phyloP scores from a whole-genome alignment of 2,113 vertebrate species.

The Lanius ludovicianus region DNA sequence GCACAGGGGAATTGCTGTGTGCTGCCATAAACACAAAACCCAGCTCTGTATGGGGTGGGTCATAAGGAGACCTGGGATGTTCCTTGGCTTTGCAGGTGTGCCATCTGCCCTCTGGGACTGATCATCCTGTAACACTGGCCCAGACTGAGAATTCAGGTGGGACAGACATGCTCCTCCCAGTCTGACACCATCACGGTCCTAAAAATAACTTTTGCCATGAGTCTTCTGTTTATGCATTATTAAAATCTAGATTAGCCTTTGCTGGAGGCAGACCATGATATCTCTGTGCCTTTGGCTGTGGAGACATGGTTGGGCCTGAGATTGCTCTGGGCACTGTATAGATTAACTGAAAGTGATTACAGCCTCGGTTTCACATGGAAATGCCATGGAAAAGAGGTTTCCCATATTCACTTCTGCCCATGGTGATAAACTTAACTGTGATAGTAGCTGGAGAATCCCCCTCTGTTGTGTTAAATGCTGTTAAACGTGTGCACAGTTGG shows the following conservation, averaged over 20 bases:
- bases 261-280: background rate
- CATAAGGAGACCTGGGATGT: background rate
- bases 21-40: rapidly evolving
- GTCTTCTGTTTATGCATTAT: background rate
- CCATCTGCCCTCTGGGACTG: background rate
- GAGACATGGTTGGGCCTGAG: background rate
- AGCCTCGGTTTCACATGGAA: background rate
- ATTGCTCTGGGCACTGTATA: background rate
- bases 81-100: background rate
- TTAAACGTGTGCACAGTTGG: background rate
- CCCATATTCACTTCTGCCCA: background rate
- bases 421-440: background rate
- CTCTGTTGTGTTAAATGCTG: background rate
- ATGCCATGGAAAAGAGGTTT: background rate
- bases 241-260: background rate
- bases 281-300: background rate
- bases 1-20: background rate
- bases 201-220: background rate
- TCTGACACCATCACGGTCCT: background rate
- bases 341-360: background rate
- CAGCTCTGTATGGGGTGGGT: background rate
- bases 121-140: too few species aligned
- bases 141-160: background rate
- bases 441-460: background rate
- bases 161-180: background rate